Percentiles rank a stretch among this genome's conserved stretches.
phyloP scores from a whole-genome alignment of 2,797 vertebrate genomes.

The Gymnopithys bicolor region DNA sequence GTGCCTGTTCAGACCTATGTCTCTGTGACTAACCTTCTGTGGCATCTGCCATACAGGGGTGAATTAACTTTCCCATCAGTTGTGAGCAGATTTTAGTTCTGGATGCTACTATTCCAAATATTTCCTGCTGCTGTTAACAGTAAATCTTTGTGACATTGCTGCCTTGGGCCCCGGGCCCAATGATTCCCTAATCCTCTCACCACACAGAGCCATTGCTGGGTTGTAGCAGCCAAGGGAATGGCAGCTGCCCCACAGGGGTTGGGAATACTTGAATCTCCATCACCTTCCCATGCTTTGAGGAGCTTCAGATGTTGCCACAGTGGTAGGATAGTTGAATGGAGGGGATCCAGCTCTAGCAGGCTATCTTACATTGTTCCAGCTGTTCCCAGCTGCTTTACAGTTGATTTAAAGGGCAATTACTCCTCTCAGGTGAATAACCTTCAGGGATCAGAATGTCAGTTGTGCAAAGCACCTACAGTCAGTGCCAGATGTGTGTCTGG shows the following conservation, averaged over 20 bases:
- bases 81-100: not conserved
- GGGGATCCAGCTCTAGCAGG: not conserved
- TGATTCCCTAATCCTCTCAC: not conserved
- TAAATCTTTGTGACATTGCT: not conserved
- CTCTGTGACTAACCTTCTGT: not conserved
- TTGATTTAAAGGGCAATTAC: constrained; percentile 10
- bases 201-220: rapidly evolving
- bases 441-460: not conserved
- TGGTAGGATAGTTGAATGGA: not conserved
- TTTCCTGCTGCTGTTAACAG: not conserved
- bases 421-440: not conserved
- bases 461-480: not conserved
- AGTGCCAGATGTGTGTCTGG: not conserved
- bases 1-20: not conserved
- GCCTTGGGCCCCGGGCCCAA: not conserved
- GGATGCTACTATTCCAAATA: not conserved
- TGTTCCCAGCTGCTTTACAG: not conserved
- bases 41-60: not conserved
- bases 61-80: constrained; percentile 13
- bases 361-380: not conserved
- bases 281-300: not conserved
- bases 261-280: not conserved
- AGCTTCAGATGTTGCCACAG: not conserved
- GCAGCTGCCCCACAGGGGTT: not conserved
- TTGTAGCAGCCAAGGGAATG: not conserved